Evolutionary conservation across 2,797 vertebrate genomes (phyloP).

Genomic region (Acanthurus tractus): DNA sequence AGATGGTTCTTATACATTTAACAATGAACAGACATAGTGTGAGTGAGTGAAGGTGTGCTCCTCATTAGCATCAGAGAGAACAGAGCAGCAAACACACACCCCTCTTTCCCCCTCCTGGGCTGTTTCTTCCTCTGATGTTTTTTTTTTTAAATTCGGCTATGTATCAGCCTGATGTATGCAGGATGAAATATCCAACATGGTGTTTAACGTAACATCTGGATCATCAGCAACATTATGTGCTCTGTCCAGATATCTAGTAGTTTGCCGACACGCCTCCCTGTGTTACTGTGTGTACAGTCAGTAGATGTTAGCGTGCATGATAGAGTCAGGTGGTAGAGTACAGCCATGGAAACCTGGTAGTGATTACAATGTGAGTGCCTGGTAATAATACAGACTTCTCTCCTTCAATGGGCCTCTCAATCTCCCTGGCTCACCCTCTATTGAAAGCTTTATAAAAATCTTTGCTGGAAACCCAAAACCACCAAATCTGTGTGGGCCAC

Average conservation of each 20-base stretch:
- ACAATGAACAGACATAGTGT: constrained; percentile 44
- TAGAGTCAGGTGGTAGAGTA: constrained; percentile 65
- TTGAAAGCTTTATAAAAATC: constrained; percentile 76
- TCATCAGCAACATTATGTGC: constrained; percentile 32
- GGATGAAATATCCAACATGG: constrained; percentile 49
- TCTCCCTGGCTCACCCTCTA: constrained; percentile 53
- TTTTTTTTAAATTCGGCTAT: constrained; percentile 43
- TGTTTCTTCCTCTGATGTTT: constrained; percentile 59
- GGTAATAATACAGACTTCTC: constrained; percentile 65
- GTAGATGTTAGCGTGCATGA: constrained; percentile 34
- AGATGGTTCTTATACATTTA: constrained; percentile 47
- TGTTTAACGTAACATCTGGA: constrained; percentile 10
- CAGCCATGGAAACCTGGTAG: constrained; percentile 64
- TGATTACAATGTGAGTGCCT: constrained; percentile 69
- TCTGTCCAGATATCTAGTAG: constrained; percentile 12
- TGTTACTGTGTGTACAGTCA: constrained; percentile 14
- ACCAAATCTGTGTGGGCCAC: constrained; percentile 74
- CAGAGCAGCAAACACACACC: constrained; percentile 19
- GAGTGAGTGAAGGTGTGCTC: constrained; percentile 53
- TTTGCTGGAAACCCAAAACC: constrained; percentile 78
- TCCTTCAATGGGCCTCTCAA: constrained; percentile 62
- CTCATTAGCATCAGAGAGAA: constrained; percentile 66
- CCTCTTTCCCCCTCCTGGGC: background rate
- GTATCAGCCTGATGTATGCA: constrained; percentile 44
- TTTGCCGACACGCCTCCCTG: constrained; percentile 1